Evolutionary conservation across 1,140 invertebrate species (phyloP), one percentile per base, ranked within the genome.

Genomic region (Drosophila azteca): DNA sequence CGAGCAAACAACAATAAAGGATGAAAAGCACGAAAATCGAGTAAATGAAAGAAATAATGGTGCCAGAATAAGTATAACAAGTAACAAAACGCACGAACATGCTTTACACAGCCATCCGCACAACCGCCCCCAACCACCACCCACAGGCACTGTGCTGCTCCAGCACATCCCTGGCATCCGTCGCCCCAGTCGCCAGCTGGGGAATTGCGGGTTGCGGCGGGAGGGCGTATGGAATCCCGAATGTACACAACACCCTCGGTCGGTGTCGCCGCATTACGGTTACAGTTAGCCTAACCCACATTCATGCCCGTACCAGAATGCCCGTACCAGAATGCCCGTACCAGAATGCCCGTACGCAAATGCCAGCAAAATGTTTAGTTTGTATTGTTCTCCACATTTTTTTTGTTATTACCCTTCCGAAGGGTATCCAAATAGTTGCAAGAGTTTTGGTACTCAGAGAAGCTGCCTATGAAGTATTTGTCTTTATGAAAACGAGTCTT

Each of bases 1-100:
- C 78, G 83, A 79, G 82, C 82, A 87, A 87, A 87, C 78, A 87
- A 87, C 82, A 87, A 88, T 88, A 87, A 87, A 82, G 83, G 82
- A 88, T 77, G 57, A 70, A 77, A 77, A 70, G 73, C 74, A 77
- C 73, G 74, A 85, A 82, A 87, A 88, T 77, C 75, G 74, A 87
- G 82, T 87, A 87, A 87, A 82, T 87, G 82, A 87, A 87, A 66
- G 83, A 75, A 79, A 87, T 85, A 87, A 85, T 81, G 82, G 81
- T 52, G 77, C 55, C 50, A 82, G 69, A 79, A 57, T 76, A 85
- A 77, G 81, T 78, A 79, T 85, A 85, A 81, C 82, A 77, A 80
- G 81, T 74, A 80, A 74, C 73, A 80, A 74, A 71, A 81, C 73
- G 57, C 68, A 62, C 79, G 46, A 55, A 53, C 57, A 44, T 52